phyloP scores from a whole-genome alignment of 2,888 invertebrate genomes.

The Nematopogon swammerdamellus region DNA sequence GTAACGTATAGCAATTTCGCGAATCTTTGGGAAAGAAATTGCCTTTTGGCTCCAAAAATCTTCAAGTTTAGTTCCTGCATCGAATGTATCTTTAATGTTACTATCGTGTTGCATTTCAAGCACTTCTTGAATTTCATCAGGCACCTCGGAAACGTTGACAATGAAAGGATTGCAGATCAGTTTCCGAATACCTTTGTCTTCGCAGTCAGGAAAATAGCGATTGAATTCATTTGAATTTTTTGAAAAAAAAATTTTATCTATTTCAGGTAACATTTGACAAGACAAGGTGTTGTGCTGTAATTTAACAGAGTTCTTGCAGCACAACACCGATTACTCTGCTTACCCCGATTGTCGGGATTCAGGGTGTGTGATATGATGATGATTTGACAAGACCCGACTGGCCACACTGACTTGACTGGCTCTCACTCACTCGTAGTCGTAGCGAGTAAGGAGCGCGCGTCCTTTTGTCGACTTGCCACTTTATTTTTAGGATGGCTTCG shows the following conservation, averaged over 20 bases:
- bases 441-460: too few relatives aligned
- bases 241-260: slow-evolving; percentile 5
- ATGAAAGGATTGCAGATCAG: slow-evolving; percentile 12
- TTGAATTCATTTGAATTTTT: slow-evolving; percentile 8
- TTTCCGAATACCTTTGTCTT: slow-evolving; percentile 11
- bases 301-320: too few relatives aligned
- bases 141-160: slow-evolving; percentile 11
- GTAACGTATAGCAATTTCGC: slow-evolving; percentile 10
- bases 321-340: too few relatives aligned
- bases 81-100: slow-evolving; percentile 12
- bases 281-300: too few relatives aligned
- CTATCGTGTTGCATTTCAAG: slow-evolving; percentile 13
- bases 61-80: slow-evolving; percentile 10
- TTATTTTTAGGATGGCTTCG: too few relatives aligned
- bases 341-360: too few relatives aligned
- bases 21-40: slow-evolving; percentile 12
- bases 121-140: slow-evolving; percentile 12
- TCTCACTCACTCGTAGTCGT: too few relatives aligned
- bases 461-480: too few relatives aligned
- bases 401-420: too few relatives aligned
- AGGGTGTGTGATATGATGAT: too few relatives aligned
- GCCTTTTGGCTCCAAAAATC: slow-evolving; percentile 12
- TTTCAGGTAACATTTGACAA: too few relatives aligned
- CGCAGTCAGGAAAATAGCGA: slow-evolving; percentile 8
- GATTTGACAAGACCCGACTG: too few relatives aligned